phyloP scores from a whole-genome alignment of 2,888 invertebrate species.

The Ametastegia equiseti region DNA sequence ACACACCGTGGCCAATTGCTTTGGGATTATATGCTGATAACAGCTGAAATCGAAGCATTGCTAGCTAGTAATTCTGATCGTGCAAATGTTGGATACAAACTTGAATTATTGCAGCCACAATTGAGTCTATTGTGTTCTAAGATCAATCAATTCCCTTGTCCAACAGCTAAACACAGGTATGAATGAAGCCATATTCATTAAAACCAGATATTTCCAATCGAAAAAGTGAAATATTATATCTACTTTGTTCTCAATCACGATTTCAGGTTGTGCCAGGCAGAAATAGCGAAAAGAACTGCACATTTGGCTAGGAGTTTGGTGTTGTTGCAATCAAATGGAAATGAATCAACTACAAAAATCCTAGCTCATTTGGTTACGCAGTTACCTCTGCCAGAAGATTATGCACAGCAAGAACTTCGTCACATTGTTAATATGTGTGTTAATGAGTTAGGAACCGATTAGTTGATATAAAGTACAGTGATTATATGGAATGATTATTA shows the following conservation, averaged over 20 bases:
- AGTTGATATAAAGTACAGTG: constrained; percentile 5
- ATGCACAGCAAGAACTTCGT: constrained; percentile 77
- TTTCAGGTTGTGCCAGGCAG: constrained; percentile 78
- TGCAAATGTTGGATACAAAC: constrained; percentile 71
- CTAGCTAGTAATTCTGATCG: constrained; percentile 63
- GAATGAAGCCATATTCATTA: neutral
- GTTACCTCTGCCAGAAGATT: constrained; percentile 81
- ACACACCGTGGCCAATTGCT: constrained; percentile 84
- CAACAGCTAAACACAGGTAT: constrained; percentile 78
- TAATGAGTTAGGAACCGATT: constrained; percentile 52
- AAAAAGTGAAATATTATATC: too few relatives aligned
- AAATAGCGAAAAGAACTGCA: constrained; percentile 79
- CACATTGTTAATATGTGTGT: constrained; percentile 68
- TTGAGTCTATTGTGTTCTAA: constrained; percentile 77
- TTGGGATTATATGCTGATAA: constrained; percentile 84
- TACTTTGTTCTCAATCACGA: neutral
- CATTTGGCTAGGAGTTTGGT: constrained; percentile 76
- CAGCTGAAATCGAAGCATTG: constrained; percentile 77
- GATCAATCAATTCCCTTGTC: constrained; percentile 76
- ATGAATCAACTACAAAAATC: constrained; percentile 63
- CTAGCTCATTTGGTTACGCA: constrained; percentile 77
- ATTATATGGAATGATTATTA: neutral
- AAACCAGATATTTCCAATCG: too few relatives aligned
- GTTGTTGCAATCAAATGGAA: constrained; percentile 69
- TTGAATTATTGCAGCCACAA: constrained; percentile 77